Conservation (phyloP, 2,797 vertebrate genomes). For the Naso thynnoides region DNA sequence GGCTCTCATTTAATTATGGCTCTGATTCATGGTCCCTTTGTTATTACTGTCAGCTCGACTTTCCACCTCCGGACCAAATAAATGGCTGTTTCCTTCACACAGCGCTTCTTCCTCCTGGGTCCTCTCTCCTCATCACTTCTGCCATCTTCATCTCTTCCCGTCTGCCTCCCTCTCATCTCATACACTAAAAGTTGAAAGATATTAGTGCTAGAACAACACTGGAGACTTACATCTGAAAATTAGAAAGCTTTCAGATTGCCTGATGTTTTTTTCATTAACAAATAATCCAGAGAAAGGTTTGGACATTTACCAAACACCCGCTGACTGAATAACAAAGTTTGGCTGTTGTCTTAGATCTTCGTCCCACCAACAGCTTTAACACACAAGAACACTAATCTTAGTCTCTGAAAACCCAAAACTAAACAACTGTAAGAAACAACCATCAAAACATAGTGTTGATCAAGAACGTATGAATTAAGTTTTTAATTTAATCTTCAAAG, state of each 20-base stretch:
- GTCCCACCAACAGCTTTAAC: too few species aligned
- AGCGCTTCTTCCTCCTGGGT: conserved; percentile 8
- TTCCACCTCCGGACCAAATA: conserved; percentile 46
- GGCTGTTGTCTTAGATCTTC: too few species aligned
- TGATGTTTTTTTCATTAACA: neutral
- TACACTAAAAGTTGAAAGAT: fast-evolving
- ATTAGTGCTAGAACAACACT: neutral
- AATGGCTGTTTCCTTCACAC: conserved; percentile 36
- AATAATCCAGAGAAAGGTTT: neutral
- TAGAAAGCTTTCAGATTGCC: neutral
- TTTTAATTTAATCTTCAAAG: too few species aligned
- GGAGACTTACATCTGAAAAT: neutral
- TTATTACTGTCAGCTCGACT: conserved; percentile 60
- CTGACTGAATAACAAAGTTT: too few species aligned
- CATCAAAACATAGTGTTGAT: too few species aligned
- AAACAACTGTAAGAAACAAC: too few species aligned
- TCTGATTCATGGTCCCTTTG: conserved; percentile 65
- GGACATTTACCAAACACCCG: too few species aligned
- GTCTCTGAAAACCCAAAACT: too few species aligned
- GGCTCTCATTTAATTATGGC: conserved; percentile 75
- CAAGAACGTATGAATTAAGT: too few species aligned
- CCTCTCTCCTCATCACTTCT: conserved; percentile 9
- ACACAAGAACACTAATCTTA: too few species aligned
- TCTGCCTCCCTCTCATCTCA: neutral
- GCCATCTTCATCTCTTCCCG: neutral